Evolutionary conservation across 2,797 vertebrate genomes (phyloP), one percentile per base, ranked within the genome.

Genomic region (Xyrichtys novacula): DNA sequence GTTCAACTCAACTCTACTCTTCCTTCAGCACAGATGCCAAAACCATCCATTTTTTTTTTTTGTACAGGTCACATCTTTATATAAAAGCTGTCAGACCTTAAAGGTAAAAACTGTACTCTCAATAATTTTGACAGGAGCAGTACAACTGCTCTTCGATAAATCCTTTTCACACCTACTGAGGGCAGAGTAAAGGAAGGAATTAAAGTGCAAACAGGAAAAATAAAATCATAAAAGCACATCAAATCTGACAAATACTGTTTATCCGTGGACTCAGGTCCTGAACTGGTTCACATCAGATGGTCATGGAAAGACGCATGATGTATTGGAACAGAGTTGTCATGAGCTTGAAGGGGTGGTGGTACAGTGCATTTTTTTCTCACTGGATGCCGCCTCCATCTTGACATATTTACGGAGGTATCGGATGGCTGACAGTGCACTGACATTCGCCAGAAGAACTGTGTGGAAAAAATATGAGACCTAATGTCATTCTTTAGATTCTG

Each of bases 401-500:
- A 88, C 83, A 54, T 95, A 94, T 83, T 90, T 91, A 19, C 97
- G 93, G 89, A 98, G 94, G 90, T 96, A 98, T 82, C 94, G 92
- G 87, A 99, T 99, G 71, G 97, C 97, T 10, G 96, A 99, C 59
- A 99, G 81, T 0, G 96, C 96, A 43, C 97, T 98, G 1, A 99
- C 82, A 44, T 97, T 97, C 0, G 97, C 98, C 91, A 99, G 86
- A 75, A 98, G 89, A 88, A 96, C 98, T 99, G 91, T 16, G 85
- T 67, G 85, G 86, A 61, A 85, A 81, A 16, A 58, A 67, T 53
- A 7, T 66, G 46, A 71, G 42, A 57, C 31, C 53, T 67, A 8
- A 12, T 9, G 23, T 32, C 26, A 62, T 10, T 63, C 15, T 31
- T 2, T 2, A 54, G 14, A 36, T 23, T 29, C n/a, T n/a, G 7